Evolutionary conservation across 2,113 vertebrate genomes (phyloP).

Genomic region (Megalops atlanticus): DNA sequence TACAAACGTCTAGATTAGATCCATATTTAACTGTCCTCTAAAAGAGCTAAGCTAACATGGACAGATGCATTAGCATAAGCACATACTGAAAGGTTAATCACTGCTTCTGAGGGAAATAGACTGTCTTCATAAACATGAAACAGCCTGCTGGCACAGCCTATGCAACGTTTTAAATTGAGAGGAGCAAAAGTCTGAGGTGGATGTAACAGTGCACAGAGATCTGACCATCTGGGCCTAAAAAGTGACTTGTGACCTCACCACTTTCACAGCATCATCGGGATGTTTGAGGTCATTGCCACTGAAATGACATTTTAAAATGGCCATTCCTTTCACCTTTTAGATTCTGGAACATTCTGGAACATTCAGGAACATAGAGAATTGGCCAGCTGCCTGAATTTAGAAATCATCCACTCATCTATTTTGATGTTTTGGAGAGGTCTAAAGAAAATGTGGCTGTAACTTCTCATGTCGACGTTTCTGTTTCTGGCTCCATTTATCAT

Average conservation of each 20-base stretch:
- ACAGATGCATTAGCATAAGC: no score
- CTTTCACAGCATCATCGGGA: no score
- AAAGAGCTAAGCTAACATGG: no score
- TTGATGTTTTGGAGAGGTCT: not conserved
- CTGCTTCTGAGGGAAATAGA: not conserved
- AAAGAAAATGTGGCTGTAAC: not conserved
- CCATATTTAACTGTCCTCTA: no score
- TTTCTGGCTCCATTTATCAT: slow-evolving; percentile 43
- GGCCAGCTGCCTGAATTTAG: not conserved
- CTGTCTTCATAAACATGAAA: not conserved
- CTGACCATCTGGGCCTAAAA: no score
- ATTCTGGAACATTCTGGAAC: no score
- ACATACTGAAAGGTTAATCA: not conserved
- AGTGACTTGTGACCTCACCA: no score
- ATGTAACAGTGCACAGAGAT: no score
- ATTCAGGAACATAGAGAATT: not conserved
- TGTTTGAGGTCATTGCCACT: no score
- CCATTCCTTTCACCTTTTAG: no score
- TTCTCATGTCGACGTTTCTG: slow-evolving; percentile 30
- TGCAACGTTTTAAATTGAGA: not conserved
- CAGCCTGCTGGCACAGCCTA: not conserved
- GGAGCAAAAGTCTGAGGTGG: not conserved
- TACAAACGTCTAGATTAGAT: no score
- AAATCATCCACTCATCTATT: not conserved
- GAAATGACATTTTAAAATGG: no score